Percentiles rank a stretch among this genome's conserved stretches.
These are phyloP conservation scores for Melipona beecheii DNA, from an alignment of 2,888 invertebrate species.

Conservation along the genomic window DNA sequence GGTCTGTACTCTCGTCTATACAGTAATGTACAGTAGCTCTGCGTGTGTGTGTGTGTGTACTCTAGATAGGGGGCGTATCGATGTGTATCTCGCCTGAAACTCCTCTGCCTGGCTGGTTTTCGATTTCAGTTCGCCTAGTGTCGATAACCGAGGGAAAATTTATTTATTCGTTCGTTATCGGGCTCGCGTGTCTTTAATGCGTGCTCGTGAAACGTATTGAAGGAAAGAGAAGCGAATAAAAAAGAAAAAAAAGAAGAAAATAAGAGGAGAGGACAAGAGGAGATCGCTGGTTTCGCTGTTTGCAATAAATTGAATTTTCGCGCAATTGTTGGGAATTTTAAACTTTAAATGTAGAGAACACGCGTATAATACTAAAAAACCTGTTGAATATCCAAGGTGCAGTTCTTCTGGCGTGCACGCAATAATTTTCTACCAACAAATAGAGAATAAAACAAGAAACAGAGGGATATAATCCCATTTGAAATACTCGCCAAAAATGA, in stretches of 20 bases:
- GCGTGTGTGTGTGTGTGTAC: neutral
- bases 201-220: neutral
- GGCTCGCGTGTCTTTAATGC: neutral
- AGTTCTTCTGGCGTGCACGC: too few species aligned
- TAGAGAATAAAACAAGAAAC: too few species aligned
- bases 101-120: neutral
- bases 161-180: neutral
- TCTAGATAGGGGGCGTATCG: neutral
- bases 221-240: neutral
- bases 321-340: too few species aligned
- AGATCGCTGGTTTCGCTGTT: neutral
- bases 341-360: too few species aligned
- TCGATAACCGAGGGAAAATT: neutral
- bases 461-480: too few species aligned
- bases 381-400: too few species aligned
- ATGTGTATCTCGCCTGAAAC: neutral
- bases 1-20: neutral
- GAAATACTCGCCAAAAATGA: too few species aligned
- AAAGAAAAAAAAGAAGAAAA: neutral
- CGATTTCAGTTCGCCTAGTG: constrained; percentile 18
- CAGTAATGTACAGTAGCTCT: neutral
- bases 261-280: neutral
- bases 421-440: too few species aligned
- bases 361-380: too few species aligned
- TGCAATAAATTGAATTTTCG: too few species aligned